These are phyloP conservation scores for Craseonycteris thonglongyai DNA, from an alignment of 2,113 vertebrate genomes.

Conservation along the genomic window DNA sequence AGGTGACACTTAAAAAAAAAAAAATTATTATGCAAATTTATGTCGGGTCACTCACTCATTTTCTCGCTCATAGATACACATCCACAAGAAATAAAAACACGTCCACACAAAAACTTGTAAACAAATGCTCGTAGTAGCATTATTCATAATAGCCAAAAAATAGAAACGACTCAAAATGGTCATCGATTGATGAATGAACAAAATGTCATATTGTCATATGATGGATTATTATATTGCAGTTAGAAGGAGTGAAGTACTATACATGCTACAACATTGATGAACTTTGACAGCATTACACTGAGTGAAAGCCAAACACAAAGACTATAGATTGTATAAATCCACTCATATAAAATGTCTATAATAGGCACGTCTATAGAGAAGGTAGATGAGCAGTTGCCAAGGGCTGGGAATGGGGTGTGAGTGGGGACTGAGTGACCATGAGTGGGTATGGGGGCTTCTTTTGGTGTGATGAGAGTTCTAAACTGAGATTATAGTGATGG, in stretches of 20 bases:
- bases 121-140: neutral
- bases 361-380: neutral
- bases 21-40: neutral
- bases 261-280: neutral
- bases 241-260: neutral
- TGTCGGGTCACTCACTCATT: neutral
- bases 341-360: neutral
- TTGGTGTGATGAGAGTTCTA: neutral
- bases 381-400: neutral
- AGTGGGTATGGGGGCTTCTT: neutral
- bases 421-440: neutral
- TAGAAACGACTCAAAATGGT: neutral
- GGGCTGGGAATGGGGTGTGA: neutral
- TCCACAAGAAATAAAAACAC: neutral
- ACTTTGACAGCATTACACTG: neutral
- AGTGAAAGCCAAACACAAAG: neutral
- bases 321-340: neutral
- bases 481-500: neutral
- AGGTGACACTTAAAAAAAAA: neutral
- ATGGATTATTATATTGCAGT: neutral
- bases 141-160: neutral
- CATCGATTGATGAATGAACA: neutral
- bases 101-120: neutral
- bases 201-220: neutral
- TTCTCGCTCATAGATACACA: neutral